Evolutionary conservation across 2,888 invertebrate genomes (phyloP), one percentile per base, ranked within the genome.

Genomic region (Phortica okadai): DNA sequence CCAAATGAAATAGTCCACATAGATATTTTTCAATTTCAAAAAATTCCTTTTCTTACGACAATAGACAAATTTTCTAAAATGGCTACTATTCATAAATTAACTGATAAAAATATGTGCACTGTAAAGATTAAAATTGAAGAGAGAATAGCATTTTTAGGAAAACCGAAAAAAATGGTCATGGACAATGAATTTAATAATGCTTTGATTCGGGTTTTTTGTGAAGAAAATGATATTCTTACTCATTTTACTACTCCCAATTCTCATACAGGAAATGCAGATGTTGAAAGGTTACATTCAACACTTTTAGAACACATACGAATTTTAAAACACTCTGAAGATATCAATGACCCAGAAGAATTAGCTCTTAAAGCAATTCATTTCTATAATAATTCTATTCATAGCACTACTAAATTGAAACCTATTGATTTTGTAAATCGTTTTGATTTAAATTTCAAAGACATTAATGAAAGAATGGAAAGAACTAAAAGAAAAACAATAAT

Each of bases 121-220:
- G 56, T 77, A 16, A 76, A 73, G 73, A 54, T 62, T 14, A 79
- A 78, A 74, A 54, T 80, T 6, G 70, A 77, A 25, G 74, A 76
- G 73, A 66, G 74, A 62, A 69, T 76, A 25, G 16, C 73, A 10
- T 64, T 70, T 25, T 54, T 75, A 58, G 75, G 75, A 56, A 76
- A 75, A 70, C 76, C 77, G 4, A 69, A 75, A 7, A 54, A 73
- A 10, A 7, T 77, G 2, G 66, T 80, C 25, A 78, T 76, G 77
- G 78, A 78, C 21, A 82, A 78, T 56, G 79, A 80, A 62, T 79
- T 80, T 58, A 76, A 79, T 33, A 78, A 79, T 11, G 74, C 66
- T 25, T 73, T 77, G 7, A 75, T 80, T 25, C 80, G 59, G 64
- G 21, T 77, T n/a, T 80, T 77, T 79, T 78, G n/a, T n/a, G n/a